Conservation (phyloP, 2,797 vertebrate genomes). For the Anabas testudineus region DNA sequence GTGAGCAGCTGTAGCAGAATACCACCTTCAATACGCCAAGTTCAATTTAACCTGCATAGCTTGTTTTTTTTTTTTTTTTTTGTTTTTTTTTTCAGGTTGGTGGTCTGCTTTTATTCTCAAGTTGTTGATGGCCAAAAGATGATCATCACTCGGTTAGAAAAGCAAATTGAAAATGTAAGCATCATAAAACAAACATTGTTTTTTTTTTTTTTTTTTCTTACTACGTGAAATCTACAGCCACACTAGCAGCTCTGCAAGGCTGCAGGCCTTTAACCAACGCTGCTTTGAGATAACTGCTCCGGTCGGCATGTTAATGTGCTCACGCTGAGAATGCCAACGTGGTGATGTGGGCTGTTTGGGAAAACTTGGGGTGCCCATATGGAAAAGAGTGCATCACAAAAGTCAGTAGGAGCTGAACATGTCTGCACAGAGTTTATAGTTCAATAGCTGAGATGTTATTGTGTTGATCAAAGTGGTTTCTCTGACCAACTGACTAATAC, state of each 20-base stretch:
- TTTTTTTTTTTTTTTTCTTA: background rate
- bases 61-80: constrained; percentile 11
- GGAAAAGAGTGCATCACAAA: too few relatives aligned
- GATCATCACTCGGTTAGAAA: constrained; percentile 84
- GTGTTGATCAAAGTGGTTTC: too few relatives aligned
- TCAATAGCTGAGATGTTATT: too few relatives aligned
- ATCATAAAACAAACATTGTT: background rate
- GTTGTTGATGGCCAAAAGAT: constrained; percentile 86
- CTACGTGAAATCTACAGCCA: background rate
- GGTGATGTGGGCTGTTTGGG: background rate
- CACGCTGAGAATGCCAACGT: background rate
- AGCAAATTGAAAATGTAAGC: constrained; percentile 88
- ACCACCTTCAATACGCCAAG: background rate
- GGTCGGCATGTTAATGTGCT: background rate
- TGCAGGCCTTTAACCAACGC: too few relatives aligned
- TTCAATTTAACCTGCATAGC: background rate
- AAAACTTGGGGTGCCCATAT: too few relatives aligned
- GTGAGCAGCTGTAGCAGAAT: background rate
- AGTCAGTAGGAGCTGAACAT: too few relatives aligned
- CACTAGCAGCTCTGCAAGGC: background rate
- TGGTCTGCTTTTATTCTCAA: constrained; percentile 89
- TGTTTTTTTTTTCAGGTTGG: constrained; percentile 80
- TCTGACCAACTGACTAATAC: too few relatives aligned
- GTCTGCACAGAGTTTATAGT: too few relatives aligned
- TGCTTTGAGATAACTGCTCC: too few relatives aligned